Base-by-base conservation (phyloP, 2,888 invertebrate genomes). In the Hofmannophila pseudospretella region DNA sequence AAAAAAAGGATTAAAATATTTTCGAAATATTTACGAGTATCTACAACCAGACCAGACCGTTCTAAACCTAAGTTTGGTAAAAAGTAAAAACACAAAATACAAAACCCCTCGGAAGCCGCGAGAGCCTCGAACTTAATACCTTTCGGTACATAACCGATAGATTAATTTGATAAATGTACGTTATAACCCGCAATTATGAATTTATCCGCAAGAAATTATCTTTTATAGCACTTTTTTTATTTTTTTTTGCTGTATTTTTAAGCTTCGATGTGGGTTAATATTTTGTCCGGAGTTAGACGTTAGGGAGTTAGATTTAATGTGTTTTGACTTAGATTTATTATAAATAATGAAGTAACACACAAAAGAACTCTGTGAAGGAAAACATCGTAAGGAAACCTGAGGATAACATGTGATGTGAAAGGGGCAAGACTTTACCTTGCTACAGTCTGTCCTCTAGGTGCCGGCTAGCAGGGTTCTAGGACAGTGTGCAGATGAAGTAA, bases 101-200 rank as follows among this genome's bases (percentile, higher is more conserved):
- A 45, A 44, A 30, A 32, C 7, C 30, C 11, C 12, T 47, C 53
- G 45, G 53, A 49, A 54, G 53, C 53, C 34, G 33, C 12, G 32
- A 33, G 27, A 36, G 36, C 30, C 34, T 36, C 33, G 25, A 33
- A 33, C 32, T 41, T 45, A 42, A 41, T 43, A 42, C 40, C 39
- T 28, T 40, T 34, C 36, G 31, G 37, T 44, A 42, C 28, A 39
- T 42, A 45, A 44, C 40, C 39, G 54, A 54, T 54, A 55, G 56
- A 56, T 56, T 56, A 56, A 56, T 52, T 51, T 44, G 55, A 58
- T 58, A 58, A 58, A 52, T 58, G 55, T 39, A 49, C 32, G 51
- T 47, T 58, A 38, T 37, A 43, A 35, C 42, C 45, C 33, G 28
- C 41, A 51, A 51, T 55, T 55, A 55, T 52, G 41, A 52, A 48